Evolutionary conservation across 2,888 invertebrate species (phyloP), one percentile per base, ranked within the genome.

Genomic region (Hemithea aestivaria): DNA sequence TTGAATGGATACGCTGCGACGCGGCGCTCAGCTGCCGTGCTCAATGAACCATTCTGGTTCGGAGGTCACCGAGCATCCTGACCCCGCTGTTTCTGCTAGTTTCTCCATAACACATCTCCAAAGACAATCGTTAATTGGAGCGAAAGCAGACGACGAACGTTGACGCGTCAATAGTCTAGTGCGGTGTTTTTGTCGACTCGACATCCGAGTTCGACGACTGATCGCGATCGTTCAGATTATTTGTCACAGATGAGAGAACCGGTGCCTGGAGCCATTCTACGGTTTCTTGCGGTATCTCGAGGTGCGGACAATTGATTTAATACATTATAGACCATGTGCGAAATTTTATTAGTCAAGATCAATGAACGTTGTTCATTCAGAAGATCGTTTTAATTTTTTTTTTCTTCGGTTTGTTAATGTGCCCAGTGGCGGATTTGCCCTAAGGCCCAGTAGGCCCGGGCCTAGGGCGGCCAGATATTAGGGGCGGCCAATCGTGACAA

Each of bases 31-130:
- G 75, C 79, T 80, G 79, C 66, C 73, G 71, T 73, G 69, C 81
- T 84, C 84, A 84, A 83, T 87, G 85, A 82, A 82, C 72, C 80
- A 78, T 73, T 71, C 66, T 70, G 75, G 84, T 82, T 82, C 84
- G 80, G 73, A 82, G 85, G 85, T 83, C 82, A 71, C 69, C 65
- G 62, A 66, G 72, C 70, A 74, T 75, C 69, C 64, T 77, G 79
- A 83, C 81, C 83, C 74, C 71, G 61, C 64, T 68, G 66, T 58
- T 64, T 60, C 62, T 65, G 53, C 61, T 64, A 72, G 70, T 78
- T 78, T 78, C 78, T 72, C 74, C 70, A 76, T 72, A 73, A 73
- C 70, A 76, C 72, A 73, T 33, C 25, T 26, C n/a, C 7, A 16
- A 29, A 28, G 10, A 11, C 8, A 6, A 24, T 54, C 46, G 56